phyloP scores from a whole-genome alignment of 2,797 vertebrate genomes.

The Rhinatrema bivittatum region DNA sequence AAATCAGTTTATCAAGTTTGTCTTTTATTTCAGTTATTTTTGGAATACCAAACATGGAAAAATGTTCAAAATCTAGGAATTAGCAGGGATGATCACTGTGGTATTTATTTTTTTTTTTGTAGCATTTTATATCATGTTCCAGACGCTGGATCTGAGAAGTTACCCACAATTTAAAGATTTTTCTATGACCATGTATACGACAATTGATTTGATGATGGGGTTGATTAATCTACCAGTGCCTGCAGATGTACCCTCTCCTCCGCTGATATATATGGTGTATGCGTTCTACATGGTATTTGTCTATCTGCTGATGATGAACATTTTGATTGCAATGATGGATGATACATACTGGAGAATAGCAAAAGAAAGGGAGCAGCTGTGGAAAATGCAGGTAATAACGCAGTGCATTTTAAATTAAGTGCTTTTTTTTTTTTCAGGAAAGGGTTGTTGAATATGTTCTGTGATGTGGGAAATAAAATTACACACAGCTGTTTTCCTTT shows the following conservation, averaged over 20 bases:
- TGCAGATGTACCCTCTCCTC: slow-evolving; percentile 3
- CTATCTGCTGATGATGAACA: slow-evolving; percentile 10
- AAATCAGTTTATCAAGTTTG: no score
- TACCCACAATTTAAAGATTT: slow-evolving; percentile 20
- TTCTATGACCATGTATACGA: not conserved
- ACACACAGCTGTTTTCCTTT: no score
- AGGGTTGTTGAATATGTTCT: no score
- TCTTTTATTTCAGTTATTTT: no score
- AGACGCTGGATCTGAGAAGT: not conserved
- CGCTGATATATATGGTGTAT: slow-evolving; percentile 5
- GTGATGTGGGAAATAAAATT: no score
- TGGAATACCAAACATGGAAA: no score
- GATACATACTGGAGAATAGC: slow-evolving; percentile 9
- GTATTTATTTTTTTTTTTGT: not conserved
- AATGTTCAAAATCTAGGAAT: no score
- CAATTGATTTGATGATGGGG: slow-evolving; percentile 11
- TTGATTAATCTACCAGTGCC: slow-evolving; percentile 8
- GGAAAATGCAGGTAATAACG: not conserved
- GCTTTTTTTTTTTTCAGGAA: no score
- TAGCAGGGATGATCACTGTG: no score
- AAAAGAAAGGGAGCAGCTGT: slow-evolving; percentile 2
- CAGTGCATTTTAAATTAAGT: no score
- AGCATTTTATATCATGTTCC: slow-evolving; percentile 12
- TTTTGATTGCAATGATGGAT: slow-evolving; percentile 13
- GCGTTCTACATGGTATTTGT: slow-evolving; percentile 3